Evolutionary conservation across 2,888 invertebrate genomes (phyloP).

Genomic region (Neoitamus cyanurus): DNA sequence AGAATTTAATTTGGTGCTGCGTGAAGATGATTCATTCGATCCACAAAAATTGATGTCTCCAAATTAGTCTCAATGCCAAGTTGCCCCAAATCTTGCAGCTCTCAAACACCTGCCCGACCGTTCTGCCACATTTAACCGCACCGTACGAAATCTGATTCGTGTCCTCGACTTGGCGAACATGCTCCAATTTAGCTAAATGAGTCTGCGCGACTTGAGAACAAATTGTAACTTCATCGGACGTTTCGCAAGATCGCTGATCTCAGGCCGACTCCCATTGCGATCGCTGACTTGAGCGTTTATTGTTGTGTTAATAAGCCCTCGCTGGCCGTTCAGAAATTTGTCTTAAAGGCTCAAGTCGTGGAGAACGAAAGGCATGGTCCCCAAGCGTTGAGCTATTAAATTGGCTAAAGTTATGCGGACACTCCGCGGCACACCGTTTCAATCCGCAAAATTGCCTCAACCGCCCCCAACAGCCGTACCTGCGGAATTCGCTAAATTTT

Average conservation of each 20-base stretch:
- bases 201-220: slow-evolving; percentile 16
- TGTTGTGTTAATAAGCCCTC: not conserved
- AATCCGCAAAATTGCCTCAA: not conserved
- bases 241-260: slow-evolving; percentile 22
- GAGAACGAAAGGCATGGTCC: not conserved
- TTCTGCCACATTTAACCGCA: not conserved
- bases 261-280: slow-evolving; percentile 11
- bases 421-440: not conserved
- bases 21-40: not conserved
- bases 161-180: slow-evolving; percentile 29
- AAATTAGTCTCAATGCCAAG: not conserved
- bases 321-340: not conserved
- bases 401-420: not conserved
- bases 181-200: slow-evolving; percentile 28
- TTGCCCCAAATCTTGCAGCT: not conserved
- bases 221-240: slow-evolving; percentile 31
- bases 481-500: not conserved
- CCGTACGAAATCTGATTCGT: slow-evolving; percentile 1
- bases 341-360: not conserved
- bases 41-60: not conserved
- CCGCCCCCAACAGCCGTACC: slow-evolving; percentile 1
- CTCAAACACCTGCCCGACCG: not conserved
- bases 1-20: not conserved
- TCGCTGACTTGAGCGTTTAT: not conserved
- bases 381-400: not conserved